Percentiles rank a stretch among this genome's conserved stretches.
Evolutionary conservation across 1,140 invertebrate species (phyloP).

Genomic region (Choristoneura fumiferana): DNA sequence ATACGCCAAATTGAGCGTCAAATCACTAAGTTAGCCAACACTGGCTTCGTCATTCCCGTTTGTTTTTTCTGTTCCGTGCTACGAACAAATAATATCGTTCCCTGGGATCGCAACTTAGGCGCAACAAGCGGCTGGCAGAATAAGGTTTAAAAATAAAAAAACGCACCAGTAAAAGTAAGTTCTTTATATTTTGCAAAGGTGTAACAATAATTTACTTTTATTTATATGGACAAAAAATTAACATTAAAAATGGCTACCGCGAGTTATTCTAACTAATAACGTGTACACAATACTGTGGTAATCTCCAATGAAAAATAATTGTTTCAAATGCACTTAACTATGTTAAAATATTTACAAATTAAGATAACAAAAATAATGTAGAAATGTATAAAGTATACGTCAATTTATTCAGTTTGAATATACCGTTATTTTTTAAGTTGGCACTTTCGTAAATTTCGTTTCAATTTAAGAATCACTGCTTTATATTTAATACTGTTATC

Average conservation of each 20-base stretch:
- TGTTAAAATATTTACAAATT: constrained; percentile 35
- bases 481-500: too few relatives aligned
- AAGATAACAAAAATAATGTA: constrained; percentile 21
- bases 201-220: constrained; percentile 71
- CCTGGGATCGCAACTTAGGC: too few relatives aligned
- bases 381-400: constrained; percentile 1
- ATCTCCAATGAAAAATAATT: constrained; percentile 43
- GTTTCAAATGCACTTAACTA: constrained; percentile 30
- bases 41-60: too few relatives aligned
- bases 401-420: not conserved
- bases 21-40: too few relatives aligned
- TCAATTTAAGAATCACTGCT: too few relatives aligned
- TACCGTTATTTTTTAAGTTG: not conserved
- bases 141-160: too few relatives aligned
- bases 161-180: constrained; percentile 60
- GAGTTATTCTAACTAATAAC: constrained; percentile 32
- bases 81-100: too few relatives aligned
- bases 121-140: too few relatives aligned
- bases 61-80: too few relatives aligned
- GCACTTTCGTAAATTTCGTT: not conserved
- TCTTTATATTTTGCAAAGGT: constrained; percentile 67
- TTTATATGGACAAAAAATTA: constrained; percentile 52
- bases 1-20: too few relatives aligned
- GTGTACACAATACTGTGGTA: constrained; percentile 59
- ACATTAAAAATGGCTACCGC: constrained; percentile 45